phyloP scores from a whole-genome alignment of 2,113 vertebrate species.

The Chlorodrepanis virens region DNA sequence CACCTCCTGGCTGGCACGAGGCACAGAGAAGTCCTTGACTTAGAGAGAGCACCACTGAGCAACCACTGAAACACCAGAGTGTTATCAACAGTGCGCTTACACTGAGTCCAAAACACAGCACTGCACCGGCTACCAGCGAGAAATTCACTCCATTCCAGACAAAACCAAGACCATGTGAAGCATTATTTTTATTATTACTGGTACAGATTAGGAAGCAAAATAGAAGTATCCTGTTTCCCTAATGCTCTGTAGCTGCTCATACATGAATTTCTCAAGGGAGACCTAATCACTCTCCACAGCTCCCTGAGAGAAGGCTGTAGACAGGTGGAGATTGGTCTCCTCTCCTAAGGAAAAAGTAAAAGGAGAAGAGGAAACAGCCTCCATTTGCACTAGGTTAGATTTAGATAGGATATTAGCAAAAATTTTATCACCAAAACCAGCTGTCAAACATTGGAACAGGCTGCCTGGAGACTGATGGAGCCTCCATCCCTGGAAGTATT shows the following conservation, averaged over 20 bases:
- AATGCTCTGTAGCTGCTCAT: not conserved
- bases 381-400: not conserved
- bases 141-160: not conserved
- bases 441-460: not conserved
- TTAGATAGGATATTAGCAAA: not conserved
- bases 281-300: not conserved
- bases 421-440: not conserved
- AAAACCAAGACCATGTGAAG: not conserved
- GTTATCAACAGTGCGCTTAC: not conserved
- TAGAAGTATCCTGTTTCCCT: not conserved
- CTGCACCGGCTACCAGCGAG: not conserved
- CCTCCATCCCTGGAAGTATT: not conserved
- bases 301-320: not conserved
- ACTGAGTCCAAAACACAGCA: not conserved
- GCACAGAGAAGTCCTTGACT: not conserved
- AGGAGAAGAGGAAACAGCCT: not conserved
- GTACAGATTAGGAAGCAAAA: not conserved
- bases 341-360: not conserved
- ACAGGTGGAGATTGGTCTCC: not conserved
- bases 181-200: not conserved
- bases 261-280: not conserved
- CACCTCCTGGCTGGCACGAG: not conserved
- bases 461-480: not conserved
- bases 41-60: not conserved
- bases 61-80: not conserved